Conservation (phyloP, 1,140 invertebrate species). For the Anastatus disparis region DNA sequence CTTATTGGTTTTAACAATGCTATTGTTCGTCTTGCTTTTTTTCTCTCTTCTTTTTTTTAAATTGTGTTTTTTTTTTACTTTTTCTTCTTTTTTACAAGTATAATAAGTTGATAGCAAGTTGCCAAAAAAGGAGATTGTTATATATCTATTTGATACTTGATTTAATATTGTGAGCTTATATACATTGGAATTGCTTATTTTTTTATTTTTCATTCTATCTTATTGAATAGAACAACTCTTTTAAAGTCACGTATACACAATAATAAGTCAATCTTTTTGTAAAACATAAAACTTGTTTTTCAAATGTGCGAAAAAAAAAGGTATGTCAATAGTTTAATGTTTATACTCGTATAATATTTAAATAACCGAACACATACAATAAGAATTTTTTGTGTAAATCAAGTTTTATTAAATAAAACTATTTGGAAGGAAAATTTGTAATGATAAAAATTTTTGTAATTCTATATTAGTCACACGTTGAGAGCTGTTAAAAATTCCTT, state of each 20-base stretch:
- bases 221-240: not conserved
- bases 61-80: not conserved
- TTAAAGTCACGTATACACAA: not conserved
- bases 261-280: constrained; percentile 11
- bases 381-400: too few species aligned
- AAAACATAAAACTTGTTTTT: not conserved
- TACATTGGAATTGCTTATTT: too few species aligned
- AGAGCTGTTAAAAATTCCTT: too few species aligned
- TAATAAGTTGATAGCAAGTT: not conserved
- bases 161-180: not conserved
- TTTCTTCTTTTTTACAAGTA: not conserved
- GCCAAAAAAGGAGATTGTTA: constrained; percentile 4
- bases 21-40: constrained; percentile 14
- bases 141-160: not conserved
- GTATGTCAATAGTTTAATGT: too few species aligned
- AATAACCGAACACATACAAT: too few species aligned
- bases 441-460: too few species aligned
- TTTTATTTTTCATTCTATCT: not conserved
- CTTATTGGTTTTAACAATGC: constrained; percentile 31
- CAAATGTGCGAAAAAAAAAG: not conserved
- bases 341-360: too few species aligned
- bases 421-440: too few species aligned
- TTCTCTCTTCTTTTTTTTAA: constrained; percentile 7
- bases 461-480: too few species aligned
- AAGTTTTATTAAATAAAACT: too few species aligned